Percentiles rank a stretch among this genome's conserved stretches.
These are phyloP conservation scores for Muscicapa striata DNA, from an alignment of 2,797 vertebrate species.

Conservation along the genomic window DNA sequence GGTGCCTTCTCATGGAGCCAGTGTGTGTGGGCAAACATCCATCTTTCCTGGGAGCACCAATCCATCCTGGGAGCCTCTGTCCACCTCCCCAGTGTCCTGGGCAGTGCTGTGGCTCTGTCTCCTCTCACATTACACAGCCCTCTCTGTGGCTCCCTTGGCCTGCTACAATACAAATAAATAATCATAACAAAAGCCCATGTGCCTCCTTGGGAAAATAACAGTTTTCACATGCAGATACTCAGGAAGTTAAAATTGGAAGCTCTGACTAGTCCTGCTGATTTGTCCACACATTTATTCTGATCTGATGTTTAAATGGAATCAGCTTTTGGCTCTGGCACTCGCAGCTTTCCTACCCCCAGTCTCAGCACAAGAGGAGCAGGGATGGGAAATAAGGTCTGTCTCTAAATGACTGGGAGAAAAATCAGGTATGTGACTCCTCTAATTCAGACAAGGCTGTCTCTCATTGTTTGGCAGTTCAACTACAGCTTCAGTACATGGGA, in stretches of 20 bases:
- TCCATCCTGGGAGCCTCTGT: background rate
- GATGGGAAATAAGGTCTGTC: conserved; percentile 52
- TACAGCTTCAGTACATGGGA: conserved; percentile 72
- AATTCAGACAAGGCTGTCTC: conserved; percentile 50
- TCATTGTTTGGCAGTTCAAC: conserved; percentile 59
- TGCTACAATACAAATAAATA: conserved; percentile 56
- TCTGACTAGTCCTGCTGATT: conserved; percentile 41
- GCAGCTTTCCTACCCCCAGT: conserved; percentile 13
- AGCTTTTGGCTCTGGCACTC: conserved; percentile 32
- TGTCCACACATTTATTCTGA: conserved; percentile 42
- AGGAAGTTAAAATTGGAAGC: conserved; percentile 62
- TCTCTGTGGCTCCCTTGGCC: conserved; percentile 10
- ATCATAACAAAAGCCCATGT: conserved; percentile 40
- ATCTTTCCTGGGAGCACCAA: background rate
- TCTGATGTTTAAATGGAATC: conserved; percentile 43
- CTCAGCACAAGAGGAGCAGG: conserved; percentile 53
- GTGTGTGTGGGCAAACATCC: background rate
- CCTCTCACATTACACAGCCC: conserved; percentile 26
- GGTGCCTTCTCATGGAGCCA: background rate
- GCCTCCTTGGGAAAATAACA: conserved; percentile 54
- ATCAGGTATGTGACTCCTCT: conserved; percentile 63
- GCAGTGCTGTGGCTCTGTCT: background rate
- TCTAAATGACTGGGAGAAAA: conserved; percentile 53
- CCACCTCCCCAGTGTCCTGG: rapidly evolving
- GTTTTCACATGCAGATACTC: conserved; percentile 61